Percentiles rank a stretch among this genome's conserved stretches.
These are phyloP conservation scores for Orientallactaga sibirica DNA, from an alignment of 2,797 vertebrate genomes.

Conservation along the genomic window DNA sequence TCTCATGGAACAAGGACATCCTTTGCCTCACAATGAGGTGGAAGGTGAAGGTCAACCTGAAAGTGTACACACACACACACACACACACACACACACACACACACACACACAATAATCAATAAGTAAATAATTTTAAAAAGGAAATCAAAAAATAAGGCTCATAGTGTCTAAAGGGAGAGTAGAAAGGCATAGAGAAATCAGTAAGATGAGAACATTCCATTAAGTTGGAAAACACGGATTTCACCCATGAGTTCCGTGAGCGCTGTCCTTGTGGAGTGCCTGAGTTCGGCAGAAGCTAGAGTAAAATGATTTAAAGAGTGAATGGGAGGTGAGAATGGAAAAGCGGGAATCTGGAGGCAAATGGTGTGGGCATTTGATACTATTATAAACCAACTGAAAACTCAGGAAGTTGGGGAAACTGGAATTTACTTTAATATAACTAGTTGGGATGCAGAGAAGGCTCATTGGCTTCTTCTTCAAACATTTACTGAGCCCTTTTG, in stretches of 20 bases:
- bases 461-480: not conserved
- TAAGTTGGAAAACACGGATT: not conserved
- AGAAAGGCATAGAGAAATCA: not conserved
- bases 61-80: too few species aligned
- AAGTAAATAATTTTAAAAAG: too few species aligned
- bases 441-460: conserved; percentile 34
- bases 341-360: not conserved
- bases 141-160: not conserved
- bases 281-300: not conserved
- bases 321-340: not conserved
- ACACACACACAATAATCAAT: too few species aligned
- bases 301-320: not conserved
- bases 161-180: not conserved
- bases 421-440: not conserved
- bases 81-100: too few species aligned
- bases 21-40: too few species aligned
- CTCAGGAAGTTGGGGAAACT: conserved; percentile 4
- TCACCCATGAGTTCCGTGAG: not conserved
- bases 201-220: not conserved
- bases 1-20: too few species aligned
- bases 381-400: not conserved
- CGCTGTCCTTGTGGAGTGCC: not conserved
- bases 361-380: not conserved
- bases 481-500: conserved; percentile 9
- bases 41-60: too few species aligned